These are phyloP conservation scores for Tetranychus truncatus DNA, from an alignment of 2,888 invertebrate species.

Conservation along the genomic window DNA sequence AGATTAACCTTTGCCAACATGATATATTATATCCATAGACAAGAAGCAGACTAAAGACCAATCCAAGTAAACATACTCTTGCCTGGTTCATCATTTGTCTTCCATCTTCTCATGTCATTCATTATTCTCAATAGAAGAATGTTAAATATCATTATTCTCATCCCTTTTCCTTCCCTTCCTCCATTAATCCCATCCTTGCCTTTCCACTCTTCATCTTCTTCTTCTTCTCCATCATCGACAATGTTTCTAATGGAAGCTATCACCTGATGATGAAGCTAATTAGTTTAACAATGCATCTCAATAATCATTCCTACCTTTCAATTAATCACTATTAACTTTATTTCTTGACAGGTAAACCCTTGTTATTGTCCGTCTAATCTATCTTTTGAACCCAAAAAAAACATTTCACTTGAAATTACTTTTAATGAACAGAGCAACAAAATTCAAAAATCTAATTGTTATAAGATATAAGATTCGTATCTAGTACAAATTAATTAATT, in stretches of 20 bases:
- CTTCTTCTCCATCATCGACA: neutral
- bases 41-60: neutral
- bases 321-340: neutral
- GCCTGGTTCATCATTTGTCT: neutral
- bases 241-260: neutral
- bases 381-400: neutral
- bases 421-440: neutral
- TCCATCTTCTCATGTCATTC: neutral
- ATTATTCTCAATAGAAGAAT: neutral
- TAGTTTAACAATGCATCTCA: slow-evolving; percentile 1
- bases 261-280: neutral
- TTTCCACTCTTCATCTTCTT: neutral
- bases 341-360: neutral
- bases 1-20: neutral
- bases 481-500: too few relatives aligned
- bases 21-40: neutral
- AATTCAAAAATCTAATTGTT: too few relatives aligned
- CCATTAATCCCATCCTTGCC: neutral
- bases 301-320: neutral
- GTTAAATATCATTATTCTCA: neutral
- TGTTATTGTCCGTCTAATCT: neutral
- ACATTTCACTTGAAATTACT: neutral
- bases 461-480: too few relatives aligned
- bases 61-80: neutral
- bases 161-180: neutral